These are phyloP conservation scores for Epinephelus lanceolatus DNA, from an alignment of 2,113 vertebrate species.

Conservation along the genomic window DNA sequence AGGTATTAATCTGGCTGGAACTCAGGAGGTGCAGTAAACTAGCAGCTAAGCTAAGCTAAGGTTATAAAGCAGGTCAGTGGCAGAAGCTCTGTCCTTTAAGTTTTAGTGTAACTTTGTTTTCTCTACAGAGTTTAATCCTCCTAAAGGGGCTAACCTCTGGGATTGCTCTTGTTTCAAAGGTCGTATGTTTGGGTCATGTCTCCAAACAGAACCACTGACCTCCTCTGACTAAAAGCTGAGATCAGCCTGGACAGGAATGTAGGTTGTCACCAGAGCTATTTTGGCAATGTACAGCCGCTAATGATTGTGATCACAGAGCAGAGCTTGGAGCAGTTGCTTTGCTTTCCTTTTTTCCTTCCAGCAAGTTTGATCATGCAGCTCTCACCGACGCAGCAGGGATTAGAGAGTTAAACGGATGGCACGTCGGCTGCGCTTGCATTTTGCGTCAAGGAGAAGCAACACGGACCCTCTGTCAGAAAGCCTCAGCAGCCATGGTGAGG, in stretches of 20 bases:
- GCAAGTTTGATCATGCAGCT: slow-evolving; percentile 82
- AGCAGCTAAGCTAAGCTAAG: slow-evolving; percentile 4
- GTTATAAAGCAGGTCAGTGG: slow-evolving; percentile 54
- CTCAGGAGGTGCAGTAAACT: slow-evolving; percentile 79
- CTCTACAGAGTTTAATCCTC: slow-evolving; percentile 77
- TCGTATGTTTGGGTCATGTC: slow-evolving; percentile 78
- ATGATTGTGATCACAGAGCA: slow-evolving; percentile 84
- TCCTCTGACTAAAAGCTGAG: slow-evolving; percentile 78
- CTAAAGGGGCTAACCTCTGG: slow-evolving; percentile 79
- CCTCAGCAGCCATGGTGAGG: slow-evolving; percentile 87
- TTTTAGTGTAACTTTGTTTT: slow-evolving; percentile 80
- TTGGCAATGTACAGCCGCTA: slow-evolving; percentile 84
- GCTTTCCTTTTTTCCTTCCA: slow-evolving; percentile 63
- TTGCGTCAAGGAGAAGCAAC: slow-evolving; percentile 93
- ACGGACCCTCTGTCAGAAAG: slow-evolving; percentile 91
- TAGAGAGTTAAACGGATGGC: slow-evolving; percentile 93
- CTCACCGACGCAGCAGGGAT: slow-evolving; percentile 79
- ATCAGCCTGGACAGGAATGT: slow-evolving; percentile 83
- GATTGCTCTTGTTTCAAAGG: slow-evolving; percentile 81
- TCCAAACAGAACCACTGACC: slow-evolving; percentile 80
- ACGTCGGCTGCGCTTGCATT: slow-evolving; percentile 92
- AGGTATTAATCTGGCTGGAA: slow-evolving; percentile 76
- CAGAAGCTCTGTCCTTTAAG: slow-evolving; percentile 73
- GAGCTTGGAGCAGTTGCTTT: slow-evolving; percentile 86
- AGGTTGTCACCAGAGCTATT: slow-evolving; percentile 87